phyloP scores from a whole-genome alignment of 2,113 vertebrate species.

The Rhinoderma darwinii region DNA sequence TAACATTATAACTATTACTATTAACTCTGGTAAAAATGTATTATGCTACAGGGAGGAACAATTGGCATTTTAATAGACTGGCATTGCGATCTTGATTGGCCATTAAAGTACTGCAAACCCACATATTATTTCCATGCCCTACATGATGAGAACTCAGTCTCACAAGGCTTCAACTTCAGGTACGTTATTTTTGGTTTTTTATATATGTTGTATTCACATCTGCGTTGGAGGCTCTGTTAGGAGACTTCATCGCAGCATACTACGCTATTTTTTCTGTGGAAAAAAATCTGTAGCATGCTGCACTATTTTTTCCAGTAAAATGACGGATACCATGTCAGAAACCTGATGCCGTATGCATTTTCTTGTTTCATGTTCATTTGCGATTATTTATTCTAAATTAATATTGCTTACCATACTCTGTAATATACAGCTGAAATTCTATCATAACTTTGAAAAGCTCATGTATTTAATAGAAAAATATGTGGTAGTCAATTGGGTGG shows the following conservation, averaged over 20 bases:
- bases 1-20: not conserved
- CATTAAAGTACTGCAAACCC: slow-evolving; percentile 79
- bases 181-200: slow-evolving; percentile 61
- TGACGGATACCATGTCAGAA: too few relatives aligned
- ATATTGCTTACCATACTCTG: not conserved
- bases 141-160: slow-evolving; percentile 78
- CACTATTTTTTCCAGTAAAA: too few relatives aligned
- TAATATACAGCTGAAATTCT: not conserved
- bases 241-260: too few relatives aligned
- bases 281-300: too few relatives aligned
- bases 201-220: too few relatives aligned
- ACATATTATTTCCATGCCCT: slow-evolving; percentile 86
- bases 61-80: slow-evolving; percentile 91
- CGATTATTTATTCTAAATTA: not conserved
- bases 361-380: too few relatives aligned
- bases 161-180: slow-evolving; percentile 96
- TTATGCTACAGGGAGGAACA: slow-evolving; percentile 81
- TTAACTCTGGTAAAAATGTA: not conserved
- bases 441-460: not conserved
- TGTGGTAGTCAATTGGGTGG: not conserved
- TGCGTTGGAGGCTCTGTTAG: too few relatives aligned
- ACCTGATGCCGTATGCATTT: too few relatives aligned
- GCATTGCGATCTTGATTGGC: slow-evolving; percentile 89
- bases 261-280: too few relatives aligned
- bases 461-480: not conserved